These are phyloP conservation scores for Beaufortia kweichowensis DNA, from an alignment of 2,113 vertebrate genomes.

Conservation along the genomic window DNA sequence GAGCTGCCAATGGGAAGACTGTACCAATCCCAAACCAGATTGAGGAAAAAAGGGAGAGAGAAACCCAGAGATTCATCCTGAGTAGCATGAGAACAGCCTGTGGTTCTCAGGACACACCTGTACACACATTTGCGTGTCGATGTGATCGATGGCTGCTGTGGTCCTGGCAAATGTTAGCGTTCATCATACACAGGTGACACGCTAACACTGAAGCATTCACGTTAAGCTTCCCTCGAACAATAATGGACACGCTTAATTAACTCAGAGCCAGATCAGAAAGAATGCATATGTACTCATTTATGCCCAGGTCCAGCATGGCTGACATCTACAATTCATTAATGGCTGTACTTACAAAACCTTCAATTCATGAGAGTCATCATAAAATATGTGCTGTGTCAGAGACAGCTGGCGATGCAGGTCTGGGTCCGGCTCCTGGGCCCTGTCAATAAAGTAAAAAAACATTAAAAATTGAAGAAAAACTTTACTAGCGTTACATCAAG, in stretches of 20 bases:
- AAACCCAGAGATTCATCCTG: slow-evolving; percentile 4
- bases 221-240: background rate
- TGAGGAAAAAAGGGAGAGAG: background rate
- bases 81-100: slow-evolving; percentile 22
- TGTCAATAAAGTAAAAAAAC: no score
- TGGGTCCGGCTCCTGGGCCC: background rate
- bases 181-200: background rate
- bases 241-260: slow-evolving; percentile 31
- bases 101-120: slow-evolving; percentile 36
- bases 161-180: slow-evolving; percentile 20
- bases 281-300: slow-evolving; percentile 27
- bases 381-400: slow-evolving; percentile 8
- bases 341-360: background rate
- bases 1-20: slow-evolving; percentile 36
- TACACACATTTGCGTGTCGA: slow-evolving; percentile 16
- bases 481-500: no score
- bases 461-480: no score
- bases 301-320: background rate
- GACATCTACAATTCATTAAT: slow-evolving; percentile 31
- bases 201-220: background rate
- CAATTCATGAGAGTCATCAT: slow-evolving; percentile 20
- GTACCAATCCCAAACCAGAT: slow-evolving; percentile 24
- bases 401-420: background rate
- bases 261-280: slow-evolving; percentile 16
- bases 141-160: slow-evolving; percentile 25